phyloP scores from a whole-genome alignment of 2,888 invertebrate genomes.

The Volucella zonaria region DNA sequence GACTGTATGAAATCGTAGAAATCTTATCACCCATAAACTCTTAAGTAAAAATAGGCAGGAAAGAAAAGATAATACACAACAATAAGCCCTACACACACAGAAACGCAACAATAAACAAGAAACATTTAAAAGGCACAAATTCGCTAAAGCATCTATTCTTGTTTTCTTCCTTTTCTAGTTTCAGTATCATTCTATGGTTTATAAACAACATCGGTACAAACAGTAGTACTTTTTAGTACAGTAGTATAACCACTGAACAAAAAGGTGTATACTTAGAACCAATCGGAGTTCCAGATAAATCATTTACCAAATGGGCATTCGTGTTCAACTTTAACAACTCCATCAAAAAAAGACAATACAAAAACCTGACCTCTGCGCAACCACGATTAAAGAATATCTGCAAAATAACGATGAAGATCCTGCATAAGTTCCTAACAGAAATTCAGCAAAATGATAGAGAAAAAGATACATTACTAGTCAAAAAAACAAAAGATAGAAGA shows the following conservation, averaged over 20 bases:
- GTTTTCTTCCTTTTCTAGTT: too few species aligned
- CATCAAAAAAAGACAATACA: slow-evolving; percentile 4
- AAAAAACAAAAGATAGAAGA: too few species aligned
- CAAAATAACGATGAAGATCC: not conserved
- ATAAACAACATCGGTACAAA: too few species aligned
- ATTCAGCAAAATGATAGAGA: too few species aligned
- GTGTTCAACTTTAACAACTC: not conserved
- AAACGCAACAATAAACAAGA: too few species aligned
- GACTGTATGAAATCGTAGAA: not conserved
- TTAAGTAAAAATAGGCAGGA: slow-evolving; percentile 18
- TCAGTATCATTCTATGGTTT: too few species aligned
- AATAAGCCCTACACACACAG: not conserved
- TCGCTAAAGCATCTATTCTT: too few species aligned
- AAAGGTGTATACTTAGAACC: slow-evolving; percentile 26
- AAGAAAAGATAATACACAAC: not conserved
- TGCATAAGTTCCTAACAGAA: too few species aligned
- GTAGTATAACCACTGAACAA: slow-evolving; percentile 8
- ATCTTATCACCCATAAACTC: slow-evolving; percentile 10
- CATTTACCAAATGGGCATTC: slow-evolving; percentile 1
- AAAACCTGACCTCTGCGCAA: slow-evolving; percentile 2
- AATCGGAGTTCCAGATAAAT: slow-evolving; percentile 8
- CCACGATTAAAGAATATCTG: slow-evolving; percentile 14
- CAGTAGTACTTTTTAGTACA: too few species aligned
- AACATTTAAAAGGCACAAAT: too few species aligned
- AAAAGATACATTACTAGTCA: too few species aligned